Base-by-base conservation (phyloP, 2,888 invertebrate genomes). In the Heliconius hortense region DNA sequence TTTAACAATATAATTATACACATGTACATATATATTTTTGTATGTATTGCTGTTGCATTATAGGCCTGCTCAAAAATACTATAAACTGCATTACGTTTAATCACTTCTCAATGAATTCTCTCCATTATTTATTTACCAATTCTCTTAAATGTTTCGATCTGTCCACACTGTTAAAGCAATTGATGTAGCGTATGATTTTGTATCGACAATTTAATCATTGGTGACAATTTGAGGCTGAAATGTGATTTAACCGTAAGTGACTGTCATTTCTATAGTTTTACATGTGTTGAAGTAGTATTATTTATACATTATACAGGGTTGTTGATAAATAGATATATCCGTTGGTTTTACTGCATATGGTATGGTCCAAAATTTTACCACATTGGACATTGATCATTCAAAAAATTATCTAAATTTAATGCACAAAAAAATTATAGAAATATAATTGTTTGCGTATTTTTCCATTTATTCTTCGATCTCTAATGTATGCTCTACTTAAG, bases 191-290 rank as follows among this genome's bases (percentile, higher is more conserved):
- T 78, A 79, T 79, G 73, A 77, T 71, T 75, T 73, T 68, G 77
- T 80, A 77, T 77, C 73, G 75, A 79, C 74, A 79, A 79, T 81
- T 80, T 79, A 81, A 81, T 81, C 78, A 76, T 77, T 74, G 72
- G 79, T 73, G 78, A 78, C 79, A 63, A 79, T 78, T 80, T 79
- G 75, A 74, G 76, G 73, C 77, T 73, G 72, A 77, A 78, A 78
- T 71, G 78, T 73, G 76, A 80, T 81, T 81, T 79, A 76, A 76
- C 78, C 79, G 76, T 79, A 78, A 74, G 80, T 79, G 75, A 77
- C 77, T 77, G 79, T 71, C 80, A 82, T 82, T 66, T 11, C n/a
- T 35, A 35, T 4, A 64, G 21, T 21, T 66, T 66, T 39, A 26
- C n/a, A 35, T 39, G 24, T 35, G 2, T 68, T 28, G 4, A 48